phyloP scores from a whole-genome alignment of 2,888 invertebrate genomes.

The Eupithecia subumbrata region DNA sequence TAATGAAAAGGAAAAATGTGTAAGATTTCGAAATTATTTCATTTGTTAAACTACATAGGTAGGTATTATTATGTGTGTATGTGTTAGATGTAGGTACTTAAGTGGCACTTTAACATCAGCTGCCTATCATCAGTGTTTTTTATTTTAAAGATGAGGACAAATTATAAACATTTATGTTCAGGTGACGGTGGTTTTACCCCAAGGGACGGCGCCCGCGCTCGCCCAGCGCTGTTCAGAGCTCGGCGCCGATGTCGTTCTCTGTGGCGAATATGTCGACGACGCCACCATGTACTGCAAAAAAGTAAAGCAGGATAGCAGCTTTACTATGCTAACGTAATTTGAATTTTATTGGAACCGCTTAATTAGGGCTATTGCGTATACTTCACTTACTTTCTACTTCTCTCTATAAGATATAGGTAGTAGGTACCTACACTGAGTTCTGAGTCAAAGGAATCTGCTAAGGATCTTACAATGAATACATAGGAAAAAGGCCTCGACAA shows the following conservation, averaged over 20 bases:
- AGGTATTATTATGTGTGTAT: no score
- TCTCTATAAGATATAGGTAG: not conserved
- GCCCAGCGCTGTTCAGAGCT: slow-evolving; percentile 75
- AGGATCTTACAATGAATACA: not conserved
- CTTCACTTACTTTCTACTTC: not conserved
- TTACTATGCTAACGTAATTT: slow-evolving; percentile 59
- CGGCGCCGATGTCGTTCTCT: slow-evolving; percentile 72
- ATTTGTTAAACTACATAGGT: no score
- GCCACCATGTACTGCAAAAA: slow-evolving; percentile 64
- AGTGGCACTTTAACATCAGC: no score
- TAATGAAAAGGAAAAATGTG: no score
- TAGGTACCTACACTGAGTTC: no score
- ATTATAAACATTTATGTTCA: slow-evolving; percentile 35
- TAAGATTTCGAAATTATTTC: no score
- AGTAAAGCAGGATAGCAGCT: slow-evolving; percentile 57
- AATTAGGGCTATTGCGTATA: not conserved
- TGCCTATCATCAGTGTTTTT: no score
- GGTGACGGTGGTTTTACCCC: slow-evolving; percentile 77
- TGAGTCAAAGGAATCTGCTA: no score
- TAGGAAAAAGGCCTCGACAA: not conserved
- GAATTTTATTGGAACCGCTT: not conserved
- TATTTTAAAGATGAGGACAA: not conserved
- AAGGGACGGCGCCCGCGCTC: slow-evolving; percentile 64
- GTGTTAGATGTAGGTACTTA: no score
- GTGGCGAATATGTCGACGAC: slow-evolving; percentile 65